phyloP scores from a whole-genome alignment of 2,888 invertebrate species.

The Andrena trimmerana region DNA sequence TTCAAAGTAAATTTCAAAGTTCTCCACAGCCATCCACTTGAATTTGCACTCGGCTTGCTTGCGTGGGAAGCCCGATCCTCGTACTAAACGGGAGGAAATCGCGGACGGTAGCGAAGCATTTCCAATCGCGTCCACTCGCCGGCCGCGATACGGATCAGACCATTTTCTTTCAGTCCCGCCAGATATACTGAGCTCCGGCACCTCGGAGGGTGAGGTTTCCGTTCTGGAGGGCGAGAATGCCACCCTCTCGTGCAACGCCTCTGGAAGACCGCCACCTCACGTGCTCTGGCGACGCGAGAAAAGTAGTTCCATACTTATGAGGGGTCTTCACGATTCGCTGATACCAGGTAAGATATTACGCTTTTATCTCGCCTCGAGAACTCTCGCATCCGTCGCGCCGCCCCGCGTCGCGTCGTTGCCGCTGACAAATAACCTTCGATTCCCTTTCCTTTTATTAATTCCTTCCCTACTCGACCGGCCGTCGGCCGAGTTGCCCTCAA shows the following conservation, averaged over 20 bases:
- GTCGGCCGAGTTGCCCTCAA: not conserved
- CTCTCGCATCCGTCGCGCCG: constrained; percentile 40
- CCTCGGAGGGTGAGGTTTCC: constrained; percentile 90
- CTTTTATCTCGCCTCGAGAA: constrained; percentile 56
- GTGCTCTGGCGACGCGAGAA: constrained; percentile 85
- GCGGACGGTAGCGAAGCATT: not conserved
- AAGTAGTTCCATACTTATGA: constrained; percentile 77
- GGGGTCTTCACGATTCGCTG: constrained; percentile 77
- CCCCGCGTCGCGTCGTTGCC: not conserved
- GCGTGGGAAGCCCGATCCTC: no score
- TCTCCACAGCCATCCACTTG: not conserved
- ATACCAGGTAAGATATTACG: constrained; percentile 72
- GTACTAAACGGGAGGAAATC: not conserved
- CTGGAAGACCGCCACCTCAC: constrained; percentile 90
- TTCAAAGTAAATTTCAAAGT: constrained; percentile 18
- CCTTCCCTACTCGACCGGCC: constrained; percentile 13
- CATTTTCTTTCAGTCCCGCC: constrained; percentile 89
- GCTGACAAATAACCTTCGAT: constrained; percentile 58
- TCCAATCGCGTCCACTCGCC: not conserved
- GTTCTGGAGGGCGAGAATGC: constrained; percentile 91
- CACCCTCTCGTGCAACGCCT: constrained; percentile 90
- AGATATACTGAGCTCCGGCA: constrained; percentile 91
- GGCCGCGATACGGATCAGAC: constrained; percentile 3
- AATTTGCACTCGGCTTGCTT: constrained; percentile 5
- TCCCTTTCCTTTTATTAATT: constrained; percentile 54